Evolutionary conservation across 2,888 invertebrate genomes (phyloP).

Genomic region (Watsonalla cultraria): DNA sequence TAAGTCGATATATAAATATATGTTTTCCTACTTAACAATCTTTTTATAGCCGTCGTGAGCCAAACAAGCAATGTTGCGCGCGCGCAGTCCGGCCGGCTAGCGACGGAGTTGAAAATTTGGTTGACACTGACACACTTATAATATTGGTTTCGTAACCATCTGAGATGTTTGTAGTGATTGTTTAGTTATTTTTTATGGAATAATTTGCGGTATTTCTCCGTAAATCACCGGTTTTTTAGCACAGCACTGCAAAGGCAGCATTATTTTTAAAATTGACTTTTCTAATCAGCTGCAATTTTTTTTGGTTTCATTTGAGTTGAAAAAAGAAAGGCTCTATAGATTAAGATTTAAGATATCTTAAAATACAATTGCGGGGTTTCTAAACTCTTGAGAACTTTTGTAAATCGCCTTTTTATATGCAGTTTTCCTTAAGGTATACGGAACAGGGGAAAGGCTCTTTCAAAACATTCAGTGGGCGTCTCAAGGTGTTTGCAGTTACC

Average conservation of each 20-base stretch:
- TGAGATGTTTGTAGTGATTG: conserved; percentile 44
- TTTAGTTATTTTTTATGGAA: conserved; percentile 34
- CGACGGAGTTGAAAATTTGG: conserved; percentile 40
- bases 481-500: conserved; percentile 28
- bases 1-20: no score
- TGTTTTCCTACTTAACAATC: not conserved
- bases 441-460: conserved; percentile 26
- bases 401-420: not conserved
- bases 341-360: no score
- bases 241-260: not conserved
- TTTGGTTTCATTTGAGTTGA: no score
- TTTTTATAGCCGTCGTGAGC: not conserved
- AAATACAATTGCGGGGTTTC: no score
- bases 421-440: conserved; percentile 3
- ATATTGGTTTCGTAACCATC: conserved; percentile 44
- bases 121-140: conserved; percentile 60
- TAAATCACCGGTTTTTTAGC: not conserved
- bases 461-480: conserved; percentile 30
- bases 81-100: conserved; percentile 13
- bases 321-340: no score
- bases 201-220: conserved; percentile 9
- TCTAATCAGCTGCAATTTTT: no score
- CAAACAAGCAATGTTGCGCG: not conserved
- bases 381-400: no score
- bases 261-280: no score